Base-by-base conservation (phyloP, 2,113 vertebrate species). In the Orcinus orca region DNA sequence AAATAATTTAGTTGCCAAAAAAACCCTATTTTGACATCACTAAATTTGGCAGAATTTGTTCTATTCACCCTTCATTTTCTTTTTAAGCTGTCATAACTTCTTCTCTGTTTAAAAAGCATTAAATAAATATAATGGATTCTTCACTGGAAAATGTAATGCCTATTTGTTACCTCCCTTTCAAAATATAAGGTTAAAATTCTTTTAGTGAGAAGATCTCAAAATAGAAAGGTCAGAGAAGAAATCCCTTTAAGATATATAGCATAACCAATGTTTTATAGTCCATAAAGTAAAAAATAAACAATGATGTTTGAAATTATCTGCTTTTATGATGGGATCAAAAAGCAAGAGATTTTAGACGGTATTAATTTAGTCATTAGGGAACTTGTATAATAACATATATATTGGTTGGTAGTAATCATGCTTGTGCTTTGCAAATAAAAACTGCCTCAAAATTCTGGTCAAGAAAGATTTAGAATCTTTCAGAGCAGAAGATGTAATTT, bases 181-280 rank as follows among this genome's bases (percentile, higher is more conserved):
- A 93, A 82, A 8, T 80, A 3, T 65, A 38, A 84, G 50, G 3
- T 77, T 90, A 26, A 83, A 92, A 53, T 8, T 95, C 20, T 85
- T 86, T 23, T 68, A 73, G 67, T 79, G 6, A 68, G 36, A 96
- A 85, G 23, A 92, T 71, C 14, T 36, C 21, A 82, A 83, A 41
- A 80, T 31, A 60, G 1, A 20, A 90, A 60, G 26, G 3, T 73
- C 65, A 93, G 14, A 79, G 18, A 47, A 65, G 26, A 50, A 86
- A 33, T 26, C 3, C 4, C 0, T 15, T 70, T 12, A 44, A 0
- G 0, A 44, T 20, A 62, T 2, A 15, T 13, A 33, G 17, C 5
- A 68, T 41, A 87, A 60, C 8, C 14, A 83, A 31, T 70, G 14
- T 82, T 71, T 74, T 1, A 55, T 33, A 67, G 10, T 3, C 67